A percentile compares a stretch with the other conserved stretches of the same genome.
Conservation (phyloP, 2,113 vertebrate genomes). For the Chascanopsetta lugubris region DNA sequence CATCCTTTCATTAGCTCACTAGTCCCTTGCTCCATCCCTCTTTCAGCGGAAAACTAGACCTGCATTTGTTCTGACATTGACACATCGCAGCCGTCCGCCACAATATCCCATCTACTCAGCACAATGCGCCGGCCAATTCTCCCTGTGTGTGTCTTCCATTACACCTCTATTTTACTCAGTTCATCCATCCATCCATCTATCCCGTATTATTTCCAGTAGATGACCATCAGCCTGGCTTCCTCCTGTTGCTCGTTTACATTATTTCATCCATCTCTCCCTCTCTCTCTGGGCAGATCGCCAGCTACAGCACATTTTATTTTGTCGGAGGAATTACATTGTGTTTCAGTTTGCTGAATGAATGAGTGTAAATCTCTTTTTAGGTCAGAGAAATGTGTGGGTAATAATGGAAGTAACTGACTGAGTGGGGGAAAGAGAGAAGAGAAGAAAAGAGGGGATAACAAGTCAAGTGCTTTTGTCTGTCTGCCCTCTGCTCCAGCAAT, state of each 20-base stretch:
- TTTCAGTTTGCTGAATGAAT: constrained; percentile 30
- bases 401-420: constrained; percentile 17
- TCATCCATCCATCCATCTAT: constrained; percentile 55
- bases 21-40: constrained; percentile 39
- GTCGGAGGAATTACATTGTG: constrained; percentile 5
- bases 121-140: constrained; percentile 54
- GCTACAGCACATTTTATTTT: constrained; percentile 32
- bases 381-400: constrained; percentile 4
- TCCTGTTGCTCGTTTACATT: constrained; percentile 41
- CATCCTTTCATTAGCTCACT: constrained; percentile 47
- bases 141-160: constrained; percentile 55
- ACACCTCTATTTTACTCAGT: constrained; percentile 40
- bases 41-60: constrained; percentile 44
- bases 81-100: constrained; percentile 54
- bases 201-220: constrained; percentile 49
- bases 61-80: constrained; percentile 59
- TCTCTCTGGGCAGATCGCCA: constrained; percentile 38
- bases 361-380: constrained; percentile 15
- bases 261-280: constrained; percentile 42
- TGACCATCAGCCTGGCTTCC: constrained; percentile 31
- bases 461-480: constrained; percentile 31
- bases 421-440: background rate
- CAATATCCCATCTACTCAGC: constrained; percentile 64
- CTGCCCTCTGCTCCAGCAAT: constrained; percentile 4
- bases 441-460: constrained; percentile 15